Percentiles rank a stretch among this genome's conserved stretches.
These are phyloP conservation scores for Drosophila ficusphila DNA, from an alignment of 1,140 invertebrate genomes.

Conservation along the genomic window DNA sequence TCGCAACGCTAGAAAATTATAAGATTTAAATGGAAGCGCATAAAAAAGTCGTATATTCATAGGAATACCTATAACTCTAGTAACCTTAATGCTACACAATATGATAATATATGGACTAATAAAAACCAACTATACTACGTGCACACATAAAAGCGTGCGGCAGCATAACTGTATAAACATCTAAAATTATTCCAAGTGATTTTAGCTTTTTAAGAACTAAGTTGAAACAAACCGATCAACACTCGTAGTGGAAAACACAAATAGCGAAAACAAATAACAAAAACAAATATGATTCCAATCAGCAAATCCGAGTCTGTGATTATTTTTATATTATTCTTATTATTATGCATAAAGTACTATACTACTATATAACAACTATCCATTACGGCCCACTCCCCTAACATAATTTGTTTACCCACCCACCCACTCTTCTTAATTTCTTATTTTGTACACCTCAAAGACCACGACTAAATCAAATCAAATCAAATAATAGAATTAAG, in stretches of 20 bases:
- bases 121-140: constrained; percentile 43
- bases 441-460: constrained; percentile 27
- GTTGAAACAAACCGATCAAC: constrained; percentile 13
- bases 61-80: constrained; percentile 36
- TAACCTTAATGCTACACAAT: constrained; percentile 46
- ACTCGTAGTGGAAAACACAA: constrained; percentile 28
- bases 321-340: constrained; percentile 69
- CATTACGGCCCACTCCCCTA: constrained; percentile 15
- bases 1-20: constrained; percentile 20
- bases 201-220: constrained; percentile 43
- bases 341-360: constrained; percentile 49
- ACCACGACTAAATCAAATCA: too few relatives aligned
- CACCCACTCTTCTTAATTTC: constrained; percentile 2
- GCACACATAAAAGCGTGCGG: constrained; percentile 28
- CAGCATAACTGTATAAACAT: constrained; percentile 38
- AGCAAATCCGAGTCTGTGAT: constrained; percentile 71
- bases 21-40: constrained; percentile 11
- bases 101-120: constrained; percentile 50
- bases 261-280: constrained; percentile 9
- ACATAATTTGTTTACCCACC: constrained; percentile 40
- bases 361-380: constrained; percentile 27
- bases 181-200: constrained; percentile 49
- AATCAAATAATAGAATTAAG: constrained; percentile 27
- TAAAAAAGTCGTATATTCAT: constrained; percentile 36
- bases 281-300: constrained; percentile 38